phyloP scores from a whole-genome alignment of 2,797 vertebrate genomes.

The Ambastaia sidthimunki region DNA sequence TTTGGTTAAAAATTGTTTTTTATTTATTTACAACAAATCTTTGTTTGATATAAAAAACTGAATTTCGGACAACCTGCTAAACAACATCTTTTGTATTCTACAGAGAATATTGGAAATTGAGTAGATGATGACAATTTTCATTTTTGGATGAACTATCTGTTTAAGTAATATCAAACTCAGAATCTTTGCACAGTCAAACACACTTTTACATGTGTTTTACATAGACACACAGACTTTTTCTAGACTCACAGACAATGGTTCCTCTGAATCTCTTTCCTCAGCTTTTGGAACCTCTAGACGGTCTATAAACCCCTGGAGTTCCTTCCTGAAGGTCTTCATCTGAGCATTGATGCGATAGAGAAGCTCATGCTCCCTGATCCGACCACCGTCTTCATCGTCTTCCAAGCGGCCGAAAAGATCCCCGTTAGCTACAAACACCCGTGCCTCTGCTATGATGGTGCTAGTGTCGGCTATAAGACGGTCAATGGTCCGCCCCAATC shows the following conservation, averaged over 20 bases:
- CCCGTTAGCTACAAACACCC: conserved; percentile 88
- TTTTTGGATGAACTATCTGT: background rate
- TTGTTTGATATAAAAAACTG: too few species aligned
- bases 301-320: conserved; percentile 94
- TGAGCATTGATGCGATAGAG: conserved; percentile 95
- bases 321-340: conserved; percentile 97
- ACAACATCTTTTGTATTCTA: background rate
- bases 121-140: background rate
- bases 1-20: too few species aligned
- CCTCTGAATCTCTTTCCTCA: conserved; percentile 86
- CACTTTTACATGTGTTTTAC: conserved; percentile 7
- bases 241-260: conserved; percentile 94
- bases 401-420: conserved; percentile 87
- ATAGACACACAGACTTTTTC: conserved; percentile 43
- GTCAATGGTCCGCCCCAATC: conserved; percentile 91
- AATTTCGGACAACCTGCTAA: background rate
- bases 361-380: conserved; percentile 93
- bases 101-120: background rate
- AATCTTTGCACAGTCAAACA: too few species aligned
- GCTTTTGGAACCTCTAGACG: conserved; percentile 88
- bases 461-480: conserved; percentile 92
- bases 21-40: too few species aligned
- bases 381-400: conserved; percentile 85
- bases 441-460: conserved; percentile 90
- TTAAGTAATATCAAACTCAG: background rate